Conservation (phyloP, 2,888 invertebrate genomes). For the Lomographa bimaculata region DNA sequence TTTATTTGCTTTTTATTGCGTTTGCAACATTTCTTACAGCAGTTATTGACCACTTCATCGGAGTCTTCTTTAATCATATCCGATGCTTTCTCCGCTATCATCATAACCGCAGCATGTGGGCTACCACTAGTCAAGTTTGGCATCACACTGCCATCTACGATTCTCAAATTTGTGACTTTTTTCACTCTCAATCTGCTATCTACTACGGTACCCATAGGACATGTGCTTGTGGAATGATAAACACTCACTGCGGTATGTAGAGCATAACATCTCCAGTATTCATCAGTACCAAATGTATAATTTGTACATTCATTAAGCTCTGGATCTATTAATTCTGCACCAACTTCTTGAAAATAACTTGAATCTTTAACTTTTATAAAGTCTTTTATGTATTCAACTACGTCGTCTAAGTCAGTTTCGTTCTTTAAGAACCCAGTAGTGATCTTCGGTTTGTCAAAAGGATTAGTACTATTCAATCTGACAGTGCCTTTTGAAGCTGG, state of each 20-base stretch:
- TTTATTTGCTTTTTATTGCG: too few species aligned
- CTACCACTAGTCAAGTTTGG: constrained; percentile 82
- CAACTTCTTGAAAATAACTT: constrained; percentile 53
- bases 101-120: constrained; percentile 82
- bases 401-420: constrained; percentile 68
- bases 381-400: constrained; percentile 56
- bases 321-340: constrained; percentile 44
- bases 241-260: constrained; percentile 16
- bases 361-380: constrained; percentile 58
- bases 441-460: constrained; percentile 80
- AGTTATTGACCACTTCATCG: not conserved
- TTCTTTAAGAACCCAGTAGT: constrained; percentile 81
- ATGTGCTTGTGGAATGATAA: constrained; percentile 32
- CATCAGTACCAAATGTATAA: constrained; percentile 1
- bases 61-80: constrained; percentile 33
- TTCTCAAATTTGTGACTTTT: constrained; percentile 79
- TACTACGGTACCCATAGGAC: constrained; percentile 35
- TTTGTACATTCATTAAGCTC: constrained; percentile 24
- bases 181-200: constrained; percentile 54
- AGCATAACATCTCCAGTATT: constrained; percentile 32
- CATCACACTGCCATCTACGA: constrained; percentile 86
- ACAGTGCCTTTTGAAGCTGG: constrained; percentile 80
- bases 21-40: too few species aligned
- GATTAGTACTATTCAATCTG: constrained; percentile 75
- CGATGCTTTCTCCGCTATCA: constrained; percentile 84